Evolutionary conservation across 2,113 vertebrate genomes (phyloP).

Genomic region (Coturnix japonica): DNA sequence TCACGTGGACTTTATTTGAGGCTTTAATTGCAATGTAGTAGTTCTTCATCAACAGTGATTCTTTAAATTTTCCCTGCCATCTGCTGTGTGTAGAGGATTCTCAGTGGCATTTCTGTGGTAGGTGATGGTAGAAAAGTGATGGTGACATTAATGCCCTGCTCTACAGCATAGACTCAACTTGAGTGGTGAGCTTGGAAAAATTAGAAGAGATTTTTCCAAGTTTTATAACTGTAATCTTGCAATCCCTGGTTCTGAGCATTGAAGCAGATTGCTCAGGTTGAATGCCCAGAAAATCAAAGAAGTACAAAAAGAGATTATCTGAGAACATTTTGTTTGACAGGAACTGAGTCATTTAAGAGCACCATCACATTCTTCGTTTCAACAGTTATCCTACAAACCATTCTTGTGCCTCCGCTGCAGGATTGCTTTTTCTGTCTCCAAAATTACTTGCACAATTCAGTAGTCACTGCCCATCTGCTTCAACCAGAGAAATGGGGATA

Average conservation of each 20-base stretch:
- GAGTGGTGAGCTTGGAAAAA: neutral
- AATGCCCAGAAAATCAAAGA: neutral
- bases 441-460: neutral
- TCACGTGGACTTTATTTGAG: neutral
- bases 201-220: neutral
- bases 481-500: neutral
- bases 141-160: neutral
- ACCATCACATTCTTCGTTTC: neutral
- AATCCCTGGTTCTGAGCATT: neutral
- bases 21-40: rapidly evolving
- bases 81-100: neutral
- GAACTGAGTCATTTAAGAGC: neutral
- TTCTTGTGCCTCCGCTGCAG: neutral
- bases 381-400: neutral
- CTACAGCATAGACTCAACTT: neutral
- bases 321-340: neutral
- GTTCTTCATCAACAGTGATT: neutral
- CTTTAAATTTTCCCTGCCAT: neutral
- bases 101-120: neutral
- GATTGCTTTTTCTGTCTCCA: neutral
- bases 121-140: neutral
- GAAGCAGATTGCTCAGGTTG: neutral
- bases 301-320: neutral
- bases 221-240: neutral
- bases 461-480: neutral